Evolutionary conservation across 37 sponge, comb jelly and placozoan species (phyloP).

Genomic region (Halichondria panicea): DNA sequence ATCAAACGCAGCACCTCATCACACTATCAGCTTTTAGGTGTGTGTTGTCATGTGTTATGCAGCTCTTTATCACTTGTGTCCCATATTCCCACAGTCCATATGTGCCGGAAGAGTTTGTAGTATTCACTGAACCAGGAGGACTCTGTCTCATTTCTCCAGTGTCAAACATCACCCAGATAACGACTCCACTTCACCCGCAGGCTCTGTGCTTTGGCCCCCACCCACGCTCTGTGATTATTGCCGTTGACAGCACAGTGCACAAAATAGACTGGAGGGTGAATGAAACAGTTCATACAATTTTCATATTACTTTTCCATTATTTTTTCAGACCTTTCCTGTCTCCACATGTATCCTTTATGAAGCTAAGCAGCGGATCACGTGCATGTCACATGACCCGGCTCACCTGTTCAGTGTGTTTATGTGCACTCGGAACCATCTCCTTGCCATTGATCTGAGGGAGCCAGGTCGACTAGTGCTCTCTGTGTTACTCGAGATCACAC

Average conservation of each 20-base stretch:
- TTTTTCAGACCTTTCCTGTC: neutral
- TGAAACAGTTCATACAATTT: neutral
- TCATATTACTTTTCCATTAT: neutral
- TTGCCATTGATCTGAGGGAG: conserved; percentile 47
- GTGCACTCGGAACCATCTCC: conserved; percentile 18
- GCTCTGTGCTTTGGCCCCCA: conserved; percentile 52
- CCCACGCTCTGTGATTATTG: conserved; percentile 28
- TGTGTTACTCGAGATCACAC: neutral
- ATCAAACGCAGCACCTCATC: neutral
- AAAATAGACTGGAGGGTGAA: conserved; percentile 25
- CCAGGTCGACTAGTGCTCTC: conserved; percentile 17
- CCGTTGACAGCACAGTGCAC: conserved; percentile 8
- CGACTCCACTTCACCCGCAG: conserved; percentile 14
- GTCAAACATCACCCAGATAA: neutral
- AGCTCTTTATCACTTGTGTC: neutral
- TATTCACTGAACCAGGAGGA: conserved; percentile 37
- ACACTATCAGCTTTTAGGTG: neutral
- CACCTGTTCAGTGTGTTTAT: conserved; percentile 44
- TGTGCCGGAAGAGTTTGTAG: conserved; percentile 34
- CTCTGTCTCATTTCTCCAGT: conserved; percentile 13
- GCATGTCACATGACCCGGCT: conserved; percentile 13
- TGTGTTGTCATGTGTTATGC: neutral
- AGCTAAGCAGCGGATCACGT: neutral
- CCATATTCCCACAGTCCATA: conserved; percentile 30
- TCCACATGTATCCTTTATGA: neutral